Evolutionary conservation across 92 coral and sea anemone species (phyloP), one percentile per base, ranked within the genome.

Genomic region (Desmophyllum pertusum): DNA sequence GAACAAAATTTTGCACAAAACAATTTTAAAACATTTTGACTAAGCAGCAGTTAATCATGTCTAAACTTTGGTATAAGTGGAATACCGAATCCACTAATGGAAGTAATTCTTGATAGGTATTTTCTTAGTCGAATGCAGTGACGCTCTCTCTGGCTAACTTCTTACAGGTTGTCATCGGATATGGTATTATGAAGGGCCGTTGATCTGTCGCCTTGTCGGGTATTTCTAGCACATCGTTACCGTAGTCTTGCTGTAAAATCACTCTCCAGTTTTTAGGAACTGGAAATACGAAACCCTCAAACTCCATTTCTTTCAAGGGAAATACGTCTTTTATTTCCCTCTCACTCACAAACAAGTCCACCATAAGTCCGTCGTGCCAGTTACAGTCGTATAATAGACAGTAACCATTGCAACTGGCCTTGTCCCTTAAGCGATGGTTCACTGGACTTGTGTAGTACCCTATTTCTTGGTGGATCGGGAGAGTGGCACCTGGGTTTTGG

Each of bases 351-450:
- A 91, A 88, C 33, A 91, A 75, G 51, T 91, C 94, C 6, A 91
- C 65, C 92, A 88, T 85, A 9, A 91, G 83, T 29, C 94, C 94
- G 73, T 91, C 94, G 43, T 81, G 92, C 94, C 94, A 91, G 5
- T 81, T 53, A 53, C 94, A 91, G 18, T 61, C 83, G 6, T 88
- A 53, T 41, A n/a, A 11, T 14, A 88, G 75, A 46, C 94, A 91
- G 53, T 76, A 85, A 27, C 81, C 80, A 31, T 90, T 81, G 42
- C 94, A 88, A 63, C 94, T 91, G 15, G 65, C 48, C 8, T 27
- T 76, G 81, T 91, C 94, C 33, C 94, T 35, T 8, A 91, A 68
- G 25, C 94, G 83, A 9, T 84, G 92, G 57, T 91, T 88, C 79
- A 75, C 55, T 3, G 86, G 77, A 15, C 7, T 19, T 43, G 17